A percentile compares a stretch with the other conserved stretches of the same genome.
These are phyloP conservation scores for Acrocephalus arundinaceus DNA, from an alignment of 2,113 vertebrate species.

Conservation along the genomic window DNA sequence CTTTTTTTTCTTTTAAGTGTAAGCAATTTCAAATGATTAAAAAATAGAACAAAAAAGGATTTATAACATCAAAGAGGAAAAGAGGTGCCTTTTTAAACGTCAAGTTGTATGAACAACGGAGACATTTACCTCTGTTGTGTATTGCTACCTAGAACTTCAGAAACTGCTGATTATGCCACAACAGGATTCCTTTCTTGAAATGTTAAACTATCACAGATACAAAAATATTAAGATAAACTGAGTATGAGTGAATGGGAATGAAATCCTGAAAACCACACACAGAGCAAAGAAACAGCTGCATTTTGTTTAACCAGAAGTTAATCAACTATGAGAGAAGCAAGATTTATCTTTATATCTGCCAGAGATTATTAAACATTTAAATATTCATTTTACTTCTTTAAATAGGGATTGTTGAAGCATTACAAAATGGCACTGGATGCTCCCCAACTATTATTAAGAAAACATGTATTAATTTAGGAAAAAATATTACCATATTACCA, in stretches of 20 bases:
- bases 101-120: neutral
- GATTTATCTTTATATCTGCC: conserved; percentile 27
- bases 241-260: neutral
- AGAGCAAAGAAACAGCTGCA: conserved; percentile 25
- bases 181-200: neutral
- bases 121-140: neutral
- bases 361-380: conserved; percentile 27
- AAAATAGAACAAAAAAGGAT: conserved; percentile 23
- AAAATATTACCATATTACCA: neutral
- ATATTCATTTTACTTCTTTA: conserved; percentile 26
- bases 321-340: conserved; percentile 36
- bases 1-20: conserved; percentile 12
- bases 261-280: conserved; percentile 12
- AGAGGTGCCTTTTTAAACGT: neutral
- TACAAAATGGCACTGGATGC: neutral
- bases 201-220: neutral
- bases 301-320: conserved; percentile 50
- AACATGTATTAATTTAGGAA: neutral
- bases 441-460: neutral
- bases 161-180: conserved; percentile 5
- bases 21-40: conserved; percentile 1
- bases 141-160: neutral
- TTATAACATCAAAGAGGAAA: conserved; percentile 29
- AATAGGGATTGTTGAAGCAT: neutral
- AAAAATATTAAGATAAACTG: conserved; percentile 26